A percentile compares a stretch with the other conserved stretches of the same genome.
These are phyloP conservation scores for Drosophila imparisetae DNA, from an alignment of 2,888 invertebrate species.

Conservation along the genomic window DNA sequence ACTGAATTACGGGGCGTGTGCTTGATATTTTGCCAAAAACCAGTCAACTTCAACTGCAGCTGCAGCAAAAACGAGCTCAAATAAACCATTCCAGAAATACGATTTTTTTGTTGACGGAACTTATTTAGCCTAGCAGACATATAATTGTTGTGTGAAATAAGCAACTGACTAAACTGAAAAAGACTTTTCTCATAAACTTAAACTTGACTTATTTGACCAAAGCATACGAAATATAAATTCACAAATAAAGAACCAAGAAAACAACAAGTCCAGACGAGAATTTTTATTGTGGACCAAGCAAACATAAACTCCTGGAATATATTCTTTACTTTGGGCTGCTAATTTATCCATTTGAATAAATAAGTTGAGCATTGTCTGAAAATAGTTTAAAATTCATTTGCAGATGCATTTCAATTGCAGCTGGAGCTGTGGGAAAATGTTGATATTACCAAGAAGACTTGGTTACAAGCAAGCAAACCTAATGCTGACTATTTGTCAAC, in stretches of 20 bases:
- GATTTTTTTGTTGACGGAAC: background rate
- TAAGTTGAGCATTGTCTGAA: too few species aligned
- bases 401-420: background rate
- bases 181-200: background rate
- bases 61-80: background rate
- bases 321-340: too few species aligned
- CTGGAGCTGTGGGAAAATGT: conserved; percentile 27
- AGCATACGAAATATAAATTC: background rate
- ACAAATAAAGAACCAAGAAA: background rate
- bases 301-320: too few species aligned
- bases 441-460: conserved; percentile 59
- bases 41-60: conserved; percentile 55
- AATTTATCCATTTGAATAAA: too few species aligned
- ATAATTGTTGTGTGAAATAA: background rate
- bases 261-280: background rate
- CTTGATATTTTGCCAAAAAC: conserved; percentile 63
- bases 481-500: conserved; percentile 47
- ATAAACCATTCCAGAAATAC: background rate
- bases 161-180: background rate
- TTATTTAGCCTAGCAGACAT: background rate
- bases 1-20: conserved; percentile 52
- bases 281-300: background rate
- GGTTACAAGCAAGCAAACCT: conserved; percentile 36
- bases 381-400: background rate
- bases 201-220: background rate